Evolutionary conservation across 2,888 invertebrate genomes (phyloP).

Genomic region (Stenodera caucasica): DNA sequence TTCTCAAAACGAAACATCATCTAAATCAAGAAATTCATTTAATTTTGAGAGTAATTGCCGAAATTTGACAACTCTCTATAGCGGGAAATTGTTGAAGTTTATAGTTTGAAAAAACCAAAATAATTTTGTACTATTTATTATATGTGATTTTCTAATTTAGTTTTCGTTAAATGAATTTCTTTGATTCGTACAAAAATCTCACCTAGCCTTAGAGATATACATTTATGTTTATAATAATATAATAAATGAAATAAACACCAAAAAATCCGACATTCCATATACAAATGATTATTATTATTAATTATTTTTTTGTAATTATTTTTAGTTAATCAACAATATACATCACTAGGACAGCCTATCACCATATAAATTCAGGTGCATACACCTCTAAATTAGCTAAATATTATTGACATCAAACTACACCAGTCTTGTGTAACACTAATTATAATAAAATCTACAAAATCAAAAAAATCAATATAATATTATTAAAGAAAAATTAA

Average conservation of each 20-base stretch:
- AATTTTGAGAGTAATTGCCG: no score
- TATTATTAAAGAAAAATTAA: conserved; percentile 2
- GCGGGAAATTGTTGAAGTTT: no score
- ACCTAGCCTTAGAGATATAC: not conserved
- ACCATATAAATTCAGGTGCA: conserved; percentile 51
- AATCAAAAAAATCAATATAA: conserved; percentile 15
- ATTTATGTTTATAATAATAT: not conserved
- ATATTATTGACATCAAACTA: conserved; percentile 54
- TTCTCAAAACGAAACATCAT: not conserved
- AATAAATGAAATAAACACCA: conserved; percentile 23
- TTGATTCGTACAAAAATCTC: conserved; percentile 16
- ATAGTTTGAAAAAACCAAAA: not conserved
- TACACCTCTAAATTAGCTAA: conserved; percentile 46
- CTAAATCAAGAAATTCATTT: not conserved
- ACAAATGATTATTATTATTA: conserved; percentile 34
- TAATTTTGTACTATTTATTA: not conserved
- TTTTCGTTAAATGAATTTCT: not conserved
- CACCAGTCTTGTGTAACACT: conserved; percentile 56
- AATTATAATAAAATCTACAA: conserved; percentile 45
- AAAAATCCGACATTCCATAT: conserved; percentile 45
- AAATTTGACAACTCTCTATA: no score
- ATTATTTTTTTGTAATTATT: not conserved
- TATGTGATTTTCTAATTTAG: not conserved
- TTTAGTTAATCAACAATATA: conserved; percentile 42
- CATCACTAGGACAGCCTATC: conserved; percentile 50